Percentiles rank a stretch among this genome's conserved stretches.
These are phyloP conservation scores for Pelusios castaneus DNA, from an alignment of 2,113 vertebrate genomes.

Conservation along the genomic window DNA sequence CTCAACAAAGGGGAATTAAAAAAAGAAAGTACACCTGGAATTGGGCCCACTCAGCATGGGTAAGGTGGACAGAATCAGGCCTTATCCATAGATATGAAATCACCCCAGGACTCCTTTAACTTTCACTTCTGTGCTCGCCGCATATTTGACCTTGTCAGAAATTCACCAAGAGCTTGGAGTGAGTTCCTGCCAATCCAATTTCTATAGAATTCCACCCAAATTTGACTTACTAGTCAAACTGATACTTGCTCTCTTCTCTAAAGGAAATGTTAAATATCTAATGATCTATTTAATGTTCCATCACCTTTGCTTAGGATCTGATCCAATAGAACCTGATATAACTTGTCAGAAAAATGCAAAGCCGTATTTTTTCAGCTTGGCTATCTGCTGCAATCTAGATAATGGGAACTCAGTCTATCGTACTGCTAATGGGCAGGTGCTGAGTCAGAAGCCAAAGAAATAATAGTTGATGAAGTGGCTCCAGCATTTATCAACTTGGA, in stretches of 20 bases:
- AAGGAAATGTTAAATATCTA: background rate
- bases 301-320: background rate
- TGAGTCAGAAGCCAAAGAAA: background rate
- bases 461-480: background rate
- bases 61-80: background rate
- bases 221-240: background rate
- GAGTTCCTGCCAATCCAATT: background rate
- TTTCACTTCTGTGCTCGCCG: background rate
- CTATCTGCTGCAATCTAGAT: background rate
- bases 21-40: background rate
- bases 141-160: background rate
- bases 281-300: background rate
- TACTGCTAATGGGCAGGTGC: background rate
- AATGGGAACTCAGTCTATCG: background rate
- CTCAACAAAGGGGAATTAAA: background rate
- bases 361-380: background rate
- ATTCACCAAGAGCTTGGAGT: background rate
- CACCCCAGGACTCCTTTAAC: rapidly evolving
- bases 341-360: background rate
- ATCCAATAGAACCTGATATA: background rate
- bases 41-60: background rate
- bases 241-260: background rate
- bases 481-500: background rate
- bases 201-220: background rate
- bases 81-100: background rate